Evolutionary conservation across 2,797 vertebrate genomes (phyloP), one percentile per base, ranked within the genome.

Genomic region (Sandelia bainsii): DNA sequence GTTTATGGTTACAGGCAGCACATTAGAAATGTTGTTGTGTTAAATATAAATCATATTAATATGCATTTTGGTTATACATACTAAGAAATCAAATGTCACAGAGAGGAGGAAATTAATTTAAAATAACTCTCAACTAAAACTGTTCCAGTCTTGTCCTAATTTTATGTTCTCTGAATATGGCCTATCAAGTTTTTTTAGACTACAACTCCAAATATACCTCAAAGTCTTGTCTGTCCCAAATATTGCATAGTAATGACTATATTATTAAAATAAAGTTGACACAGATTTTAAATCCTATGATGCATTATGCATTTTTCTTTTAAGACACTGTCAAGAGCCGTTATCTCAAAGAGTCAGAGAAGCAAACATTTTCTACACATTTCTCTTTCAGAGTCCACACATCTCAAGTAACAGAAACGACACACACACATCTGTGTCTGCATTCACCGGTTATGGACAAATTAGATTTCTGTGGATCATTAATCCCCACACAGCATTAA

Each of bases 211-310:
- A 74, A 81, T 77, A 75, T 69, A 82, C 39, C 61, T 80, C 73
- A 73, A 81, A 79, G 75, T 61, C 46, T 42, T 63, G 27, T 9
- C 39, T 37, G 13, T 48, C 49, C 34, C 20, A 16, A 22, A 11
- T 42, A 46, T 37, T 62, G 39, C 52, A 62, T 44, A 73, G 48
- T 9, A 34, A 14, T 12, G 34, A 54, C 59, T 69, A 20, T 42
- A 37, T 61, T 67, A 74, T 65, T 32, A 74, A 76, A 86, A 86
- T 86, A 75, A 75, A 79, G 51, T 9, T 25, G 59, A 34, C 54
- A 69, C 14, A 50, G 48, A 51, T 59, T 66, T 76, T 56, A 79
- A 82, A 69, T 44, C 42, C 44, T 39, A 20, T 9, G 0, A 72
- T 65, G 49, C 51, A 72, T 75, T 34, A 65, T 64, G 66, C 61